Base-by-base conservation (phyloP, 1,140 invertebrate species). In the Procambarus clarkii region DNA sequence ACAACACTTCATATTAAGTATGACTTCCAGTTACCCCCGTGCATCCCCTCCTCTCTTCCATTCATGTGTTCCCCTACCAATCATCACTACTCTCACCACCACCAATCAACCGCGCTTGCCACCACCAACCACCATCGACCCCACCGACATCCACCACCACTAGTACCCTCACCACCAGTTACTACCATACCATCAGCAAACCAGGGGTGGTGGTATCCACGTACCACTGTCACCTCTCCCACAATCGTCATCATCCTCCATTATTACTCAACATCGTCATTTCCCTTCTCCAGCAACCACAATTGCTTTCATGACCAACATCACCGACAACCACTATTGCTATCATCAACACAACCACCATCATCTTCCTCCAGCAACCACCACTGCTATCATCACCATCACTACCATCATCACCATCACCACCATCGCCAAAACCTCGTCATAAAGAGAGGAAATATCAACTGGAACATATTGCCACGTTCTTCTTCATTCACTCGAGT, bases 401-500 rank as follows among this genome's bases (percentile, higher is more conserved):
- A 79, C 77, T 45, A 79, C 44, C 34, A 79, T 44, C 77, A 79
- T 15, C 34, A 79, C 77, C 48, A 79, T 15, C 77, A 13, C 9
- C n/a, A 45, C 34, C 18, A 24, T 18, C 24, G 21, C 34, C 44
- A 3, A 64, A 15, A 15, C 60, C 60, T 15, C 88, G 82, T 79
- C 88, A 91, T 91, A 91, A 91, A 91, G 88, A 84, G 88, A 91
- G 88, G 88, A 85, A 91, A 91, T 85, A 91, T 91, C 88, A 91
- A 91, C 81, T 91, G 88, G 84, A 86, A 91, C 90, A 91, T 91
- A 91, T 91, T 91, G 84, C 84, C 50, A 69, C 78, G 84, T 91
- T 86, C 90, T 91, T 91, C 90, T 91, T 91, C 90, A 91, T 91
- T 91, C 90, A 91, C 90, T 91, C 90, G 77, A 91, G 90, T 91